Evolutionary conservation across 37 sponge, comb jelly and placozoan genomes (phyloP), one percentile per base, ranked within the genome.

Genomic region (Axinella damicornis): DNA sequence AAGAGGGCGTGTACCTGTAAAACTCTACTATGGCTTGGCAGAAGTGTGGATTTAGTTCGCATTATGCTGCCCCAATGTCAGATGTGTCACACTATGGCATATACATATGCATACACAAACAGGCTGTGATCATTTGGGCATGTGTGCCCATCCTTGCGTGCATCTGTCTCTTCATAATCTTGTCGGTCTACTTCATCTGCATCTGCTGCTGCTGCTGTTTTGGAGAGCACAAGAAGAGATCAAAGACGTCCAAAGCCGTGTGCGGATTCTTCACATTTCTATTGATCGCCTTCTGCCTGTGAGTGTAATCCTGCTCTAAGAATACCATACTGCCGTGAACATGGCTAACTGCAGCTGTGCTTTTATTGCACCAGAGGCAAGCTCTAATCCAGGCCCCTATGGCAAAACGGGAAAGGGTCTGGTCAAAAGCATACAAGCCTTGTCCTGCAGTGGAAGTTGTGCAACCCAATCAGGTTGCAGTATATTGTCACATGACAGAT

Each of bases 101-200:
- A 46, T 9, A 46, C 46, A 46, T 9, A 46, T 46, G 4, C 46
- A 46, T 9, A 46, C 6, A 46, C 32, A 69, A 30, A 31, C 75
- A 90, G 91, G 77, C 85, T 24, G 64, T 90, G 9, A 90, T 90
- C 61, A 85, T 90, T 19, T 90, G 91, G 91, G 85, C 91, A 66
- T 90, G 91, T 75, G 69, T 90, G 14, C 91, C 91, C 52, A 74
- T 90, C 37, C 71, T 90, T 25, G 57, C 34, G 18, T 75, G 83
- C 25, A 37, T 90, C 4, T 81, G 81, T 74, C 70, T 90, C 30
- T 80, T 84, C 81, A 73, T 90, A 1, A 62, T 90, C 0, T 65
- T 90, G 76, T 80, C 79, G 25, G 68, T 90, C 60, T 84, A 85
- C 74, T 90, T 75, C 81, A 77, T 89, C 46, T 80, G 80, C n/a